phyloP scores from a whole-genome alignment of 53 echinoderm and acorn worm species.

The Zoroaster sp. region DNA sequence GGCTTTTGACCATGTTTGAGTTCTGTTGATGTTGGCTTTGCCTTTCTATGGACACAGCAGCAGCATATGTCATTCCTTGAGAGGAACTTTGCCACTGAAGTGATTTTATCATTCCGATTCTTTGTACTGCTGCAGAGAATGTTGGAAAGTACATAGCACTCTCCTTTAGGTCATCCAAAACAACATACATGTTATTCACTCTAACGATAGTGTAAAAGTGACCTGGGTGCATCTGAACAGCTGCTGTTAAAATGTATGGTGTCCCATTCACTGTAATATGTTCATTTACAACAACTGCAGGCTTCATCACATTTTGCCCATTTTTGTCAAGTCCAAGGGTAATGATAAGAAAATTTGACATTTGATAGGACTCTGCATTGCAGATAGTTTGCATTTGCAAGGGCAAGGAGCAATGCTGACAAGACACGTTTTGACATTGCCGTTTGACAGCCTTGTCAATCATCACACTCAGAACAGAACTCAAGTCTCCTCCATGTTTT shows the following conservation, averaged over 20 bases:
- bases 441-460: not conserved
- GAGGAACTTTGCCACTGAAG: too few species aligned
- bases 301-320: not conserved
- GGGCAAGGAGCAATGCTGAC: not conserved
- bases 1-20: too few species aligned
- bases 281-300: constrained; percentile 21
- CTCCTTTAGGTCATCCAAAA: constrained; percentile 19
- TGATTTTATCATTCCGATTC: too few species aligned
- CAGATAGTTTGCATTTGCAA: not conserved
- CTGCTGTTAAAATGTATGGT: constrained; percentile 18
- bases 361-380: not conserved
- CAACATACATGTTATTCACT: not conserved
- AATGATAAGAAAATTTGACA: constrained; percentile 21
- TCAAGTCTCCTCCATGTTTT: not conserved
- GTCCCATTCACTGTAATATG: not conserved
- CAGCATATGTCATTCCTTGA: too few species aligned
- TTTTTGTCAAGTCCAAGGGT: constrained; percentile 10
- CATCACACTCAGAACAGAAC: not conserved
- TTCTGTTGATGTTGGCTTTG: too few species aligned
- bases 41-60: too few species aligned
- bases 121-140: constrained; percentile 20
- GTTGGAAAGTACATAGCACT: not conserved
- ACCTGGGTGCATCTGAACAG: constrained; percentile 17
- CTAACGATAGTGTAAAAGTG: constrained; percentile 17
- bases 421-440: not conserved